Percentiles rank a stretch among this genome's conserved stretches.
These are phyloP conservation scores for Maniola hyperantus DNA, from an alignment of 2,888 invertebrate genomes.

Conservation along the genomic window DNA sequence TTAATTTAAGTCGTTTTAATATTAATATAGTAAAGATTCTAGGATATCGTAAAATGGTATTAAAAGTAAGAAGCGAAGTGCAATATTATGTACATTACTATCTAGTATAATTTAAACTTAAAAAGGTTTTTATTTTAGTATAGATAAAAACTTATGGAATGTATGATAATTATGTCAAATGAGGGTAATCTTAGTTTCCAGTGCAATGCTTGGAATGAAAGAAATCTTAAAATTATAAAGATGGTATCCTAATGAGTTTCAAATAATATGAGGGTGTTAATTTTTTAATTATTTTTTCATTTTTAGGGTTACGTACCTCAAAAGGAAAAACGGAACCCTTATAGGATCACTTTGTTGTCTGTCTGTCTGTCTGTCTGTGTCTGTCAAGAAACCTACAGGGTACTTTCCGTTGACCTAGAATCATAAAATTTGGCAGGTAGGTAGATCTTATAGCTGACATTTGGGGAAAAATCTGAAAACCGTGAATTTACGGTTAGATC, in stretches of 20 bases:
- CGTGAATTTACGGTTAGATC: no score
- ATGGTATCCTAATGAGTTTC: conserved; percentile 5
- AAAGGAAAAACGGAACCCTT: no score
- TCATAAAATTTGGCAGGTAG: no score
- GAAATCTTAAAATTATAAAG: not conserved
- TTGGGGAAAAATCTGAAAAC: no score
- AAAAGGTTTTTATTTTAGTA: not conserved
- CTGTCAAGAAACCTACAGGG: no score
- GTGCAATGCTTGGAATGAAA: conserved; percentile 24
- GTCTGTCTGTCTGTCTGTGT: no score
- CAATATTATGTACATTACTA: conserved; percentile 27
- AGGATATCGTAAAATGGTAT: conserved; percentile 4
- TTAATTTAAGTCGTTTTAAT: not conserved
- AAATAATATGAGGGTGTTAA: not conserved
- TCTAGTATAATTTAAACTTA: conserved; percentile 26
- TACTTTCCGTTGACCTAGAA: no score
- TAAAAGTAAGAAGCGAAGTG: conserved; percentile 22
- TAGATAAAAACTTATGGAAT: conserved; percentile 34
- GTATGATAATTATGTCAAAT: conserved; percentile 25
- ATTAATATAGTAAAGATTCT: not conserved
- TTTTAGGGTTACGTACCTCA: no score
- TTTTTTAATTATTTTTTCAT: not conserved
- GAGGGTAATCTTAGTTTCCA: conserved; percentile 29
- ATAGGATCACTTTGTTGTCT: no score
- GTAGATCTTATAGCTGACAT: no score